Percentiles rank a stretch among this genome's conserved stretches.
Evolutionary conservation across 2,888 invertebrate species (phyloP).

Genomic region (Trichogramma dendrolimi): DNA sequence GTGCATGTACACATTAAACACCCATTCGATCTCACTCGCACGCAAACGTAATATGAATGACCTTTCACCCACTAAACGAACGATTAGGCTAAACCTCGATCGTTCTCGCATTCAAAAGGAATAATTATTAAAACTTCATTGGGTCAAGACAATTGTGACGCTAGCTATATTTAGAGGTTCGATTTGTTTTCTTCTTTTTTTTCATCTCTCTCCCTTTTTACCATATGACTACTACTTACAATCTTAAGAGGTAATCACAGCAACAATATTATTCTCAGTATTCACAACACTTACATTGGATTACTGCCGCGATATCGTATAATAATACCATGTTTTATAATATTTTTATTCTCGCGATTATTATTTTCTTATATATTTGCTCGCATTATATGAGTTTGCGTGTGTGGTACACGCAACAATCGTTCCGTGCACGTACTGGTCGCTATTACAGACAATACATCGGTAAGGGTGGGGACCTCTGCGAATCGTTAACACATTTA

Average conservation of each 20-base stretch:
- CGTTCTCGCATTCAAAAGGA: too few relatives aligned
- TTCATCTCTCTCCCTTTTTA: conserved; percentile 16
- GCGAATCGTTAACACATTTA: conserved; percentile 10
- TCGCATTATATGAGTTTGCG: conserved; percentile 34
- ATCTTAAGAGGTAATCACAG: conserved; percentile 52
- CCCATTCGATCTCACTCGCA: background rate
- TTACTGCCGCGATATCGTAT: conserved; percentile 49
- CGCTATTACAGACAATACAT: conserved; percentile 39
- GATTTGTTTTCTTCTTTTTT: conserved; percentile 35
- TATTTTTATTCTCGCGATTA: conserved; percentile 41
- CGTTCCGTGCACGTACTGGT: conserved; percentile 28
- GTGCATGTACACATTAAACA: conserved; percentile 17
- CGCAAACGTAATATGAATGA: conserved; percentile 2
- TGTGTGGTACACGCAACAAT: too few relatives aligned
- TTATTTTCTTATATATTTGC: conserved; percentile 45
- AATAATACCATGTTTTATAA: conserved; percentile 21
- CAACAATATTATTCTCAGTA: conserved; percentile 54
- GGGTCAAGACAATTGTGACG: conserved; percentile 50
- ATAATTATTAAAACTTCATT: conserved; percentile 37
- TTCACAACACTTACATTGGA: conserved; percentile 53
- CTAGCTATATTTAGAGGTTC: conserved; percentile 35
- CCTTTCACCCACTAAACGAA: too few relatives aligned
- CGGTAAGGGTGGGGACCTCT: background rate
- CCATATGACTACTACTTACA: conserved; percentile 51
- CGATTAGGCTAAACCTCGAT: too few relatives aligned